phyloP scores from a whole-genome alignment of 2,797 vertebrate species.

The Gypaetus barbatus region DNA sequence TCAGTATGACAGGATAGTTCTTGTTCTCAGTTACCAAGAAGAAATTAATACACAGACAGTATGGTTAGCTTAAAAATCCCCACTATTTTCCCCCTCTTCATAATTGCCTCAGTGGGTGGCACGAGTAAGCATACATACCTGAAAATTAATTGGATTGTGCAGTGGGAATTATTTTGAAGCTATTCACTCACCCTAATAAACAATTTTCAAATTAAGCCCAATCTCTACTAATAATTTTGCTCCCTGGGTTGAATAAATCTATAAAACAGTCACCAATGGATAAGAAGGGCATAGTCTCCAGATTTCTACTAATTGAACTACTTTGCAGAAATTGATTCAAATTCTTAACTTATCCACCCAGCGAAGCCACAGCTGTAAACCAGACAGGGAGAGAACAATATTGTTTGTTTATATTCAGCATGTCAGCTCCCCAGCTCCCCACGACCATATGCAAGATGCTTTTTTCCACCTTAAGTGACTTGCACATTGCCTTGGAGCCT shows the following conservation, averaged over 20 bases:
- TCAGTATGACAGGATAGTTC: background rate
- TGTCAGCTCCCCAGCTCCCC: background rate
- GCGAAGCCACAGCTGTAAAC: background rate
- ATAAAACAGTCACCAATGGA: slow-evolving; percentile 21
- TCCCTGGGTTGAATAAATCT: slow-evolving; percentile 56
- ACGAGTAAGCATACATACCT: slow-evolving; percentile 47
- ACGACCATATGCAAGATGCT: background rate
- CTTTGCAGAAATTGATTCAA: slow-evolving; percentile 41
- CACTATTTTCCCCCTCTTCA: background rate
- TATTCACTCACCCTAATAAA: slow-evolving; percentile 62
- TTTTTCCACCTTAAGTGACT: background rate
- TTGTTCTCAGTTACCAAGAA: slow-evolving; percentile 15
- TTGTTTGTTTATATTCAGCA: background rate
- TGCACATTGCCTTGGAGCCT: background rate
- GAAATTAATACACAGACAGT: background rate
- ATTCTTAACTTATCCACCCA: background rate
- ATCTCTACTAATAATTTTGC: slow-evolving; percentile 54
- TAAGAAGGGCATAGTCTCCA: background rate
- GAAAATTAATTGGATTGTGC: slow-evolving; percentile 60
- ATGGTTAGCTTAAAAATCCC: background rate
- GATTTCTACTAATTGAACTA: slow-evolving; percentile 40
- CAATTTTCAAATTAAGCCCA: slow-evolving; percentile 58
- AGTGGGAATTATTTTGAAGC: slow-evolving; percentile 60
- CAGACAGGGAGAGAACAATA: background rate
- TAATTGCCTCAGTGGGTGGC: slow-evolving; percentile 54